phyloP scores from a whole-genome alignment of 2,113 vertebrate genomes.

The Indri indri region DNA sequence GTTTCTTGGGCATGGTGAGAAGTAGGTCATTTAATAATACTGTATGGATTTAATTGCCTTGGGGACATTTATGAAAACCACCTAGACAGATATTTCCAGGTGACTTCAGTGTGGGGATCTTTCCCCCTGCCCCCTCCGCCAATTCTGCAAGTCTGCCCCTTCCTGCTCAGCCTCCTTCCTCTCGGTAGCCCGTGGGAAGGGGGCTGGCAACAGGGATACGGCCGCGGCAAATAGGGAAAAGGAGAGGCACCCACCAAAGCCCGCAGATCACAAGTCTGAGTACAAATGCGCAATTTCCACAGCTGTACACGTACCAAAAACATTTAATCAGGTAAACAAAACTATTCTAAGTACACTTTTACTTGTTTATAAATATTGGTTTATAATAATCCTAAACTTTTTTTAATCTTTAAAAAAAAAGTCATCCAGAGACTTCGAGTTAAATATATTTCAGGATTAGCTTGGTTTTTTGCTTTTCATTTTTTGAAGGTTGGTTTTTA shows the following conservation, averaged over 20 bases:
- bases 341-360: conserved; percentile 45
- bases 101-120: neutral
- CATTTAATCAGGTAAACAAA: conserved; percentile 61
- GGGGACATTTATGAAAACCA: neutral
- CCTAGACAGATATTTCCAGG: neutral
- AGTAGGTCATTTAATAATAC: neutral
- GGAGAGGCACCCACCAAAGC: neutral
- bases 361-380: conserved; percentile 63
- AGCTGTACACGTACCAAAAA: conserved; percentile 7
- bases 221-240: neutral
- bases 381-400: conserved; percentile 40
- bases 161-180: neutral
- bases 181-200: neutral
- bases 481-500: neutral
- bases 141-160: neutral
- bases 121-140: accelerated
- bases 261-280: neutral
- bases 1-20: neutral
- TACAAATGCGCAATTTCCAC: neutral
- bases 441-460: conserved; percentile 36
- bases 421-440: conserved; percentile 35
- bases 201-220: neutral
- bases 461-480: neutral
- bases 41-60: neutral
- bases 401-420: neutral